Evolutionary conservation across 2,888 invertebrate genomes (phyloP).

Genomic region (Hemithea aestivaria): DNA sequence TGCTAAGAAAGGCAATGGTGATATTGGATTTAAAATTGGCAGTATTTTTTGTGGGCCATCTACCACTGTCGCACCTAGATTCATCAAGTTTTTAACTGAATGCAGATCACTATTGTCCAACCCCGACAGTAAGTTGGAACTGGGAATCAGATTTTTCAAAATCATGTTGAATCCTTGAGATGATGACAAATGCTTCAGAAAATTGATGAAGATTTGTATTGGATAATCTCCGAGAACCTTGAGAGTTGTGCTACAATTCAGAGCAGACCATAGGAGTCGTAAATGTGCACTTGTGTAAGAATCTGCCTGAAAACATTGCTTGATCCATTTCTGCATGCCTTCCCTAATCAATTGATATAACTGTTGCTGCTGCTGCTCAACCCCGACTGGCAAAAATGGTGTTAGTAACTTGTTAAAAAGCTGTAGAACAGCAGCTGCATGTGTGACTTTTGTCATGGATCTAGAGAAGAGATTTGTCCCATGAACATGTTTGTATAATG

Average conservation of each 20-base stretch:
- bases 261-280: conserved; percentile 52
- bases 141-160: conserved; percentile 51
- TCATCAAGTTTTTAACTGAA: conserved; percentile 55
- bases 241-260: conserved; percentile 60
- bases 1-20: conserved; percentile 63
- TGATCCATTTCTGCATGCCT: conserved; percentile 71
- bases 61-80: conserved; percentile 51
- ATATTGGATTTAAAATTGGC: conserved; percentile 53
- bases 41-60: conserved; percentile 56
- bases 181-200: conserved; percentile 49
- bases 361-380: conserved; percentile 50
- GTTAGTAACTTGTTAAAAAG: conserved; percentile 50
- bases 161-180: conserved; percentile 68
- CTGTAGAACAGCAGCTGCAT: conserved; percentile 78
- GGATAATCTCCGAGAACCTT: conserved; percentile 47
- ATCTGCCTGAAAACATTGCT: conserved; percentile 56
- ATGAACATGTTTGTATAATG: conserved; percentile 79
- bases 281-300: conserved; percentile 69
- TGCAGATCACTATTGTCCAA: conserved; percentile 53
- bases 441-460: conserved; percentile 74
- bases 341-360: conserved; percentile 61
- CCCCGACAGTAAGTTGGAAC: conserved; percentile 65
- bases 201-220: conserved; percentile 49
- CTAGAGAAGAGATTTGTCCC: conserved; percentile 71
- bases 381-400: conserved; percentile 29